Conservation (phyloP, 1,140 invertebrate genomes). For the Drosophila grimshawi region DNA sequence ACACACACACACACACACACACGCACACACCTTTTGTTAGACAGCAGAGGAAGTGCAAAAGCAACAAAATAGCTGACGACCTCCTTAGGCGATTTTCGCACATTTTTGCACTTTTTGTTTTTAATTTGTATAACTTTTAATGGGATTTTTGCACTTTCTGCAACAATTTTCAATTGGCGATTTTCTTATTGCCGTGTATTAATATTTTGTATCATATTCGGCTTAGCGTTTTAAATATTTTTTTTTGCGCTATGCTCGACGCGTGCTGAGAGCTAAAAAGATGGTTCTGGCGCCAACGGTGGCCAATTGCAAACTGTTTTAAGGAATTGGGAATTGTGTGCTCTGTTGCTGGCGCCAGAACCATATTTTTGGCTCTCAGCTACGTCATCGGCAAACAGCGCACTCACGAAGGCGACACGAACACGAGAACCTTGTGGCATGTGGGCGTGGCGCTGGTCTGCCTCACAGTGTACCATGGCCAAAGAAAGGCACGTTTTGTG, state of each 20-base stretch:
- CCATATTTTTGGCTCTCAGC: slow-evolving; percentile 9
- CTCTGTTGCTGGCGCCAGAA: slow-evolving; percentile 46
- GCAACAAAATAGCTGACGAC: slow-evolving; percentile 39
- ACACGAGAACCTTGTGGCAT: slow-evolving; percentile 25
- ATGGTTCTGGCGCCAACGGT: slow-evolving; percentile 47
- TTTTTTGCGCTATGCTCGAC: neutral
- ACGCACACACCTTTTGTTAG: slow-evolving; percentile 63
- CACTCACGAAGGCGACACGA: slow-evolving; percentile 2
- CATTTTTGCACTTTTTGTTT: slow-evolving; percentile 20
- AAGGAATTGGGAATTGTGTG: slow-evolving; percentile 32
- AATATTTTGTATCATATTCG: slow-evolving; percentile 11
- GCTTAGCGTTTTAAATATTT: neutral
- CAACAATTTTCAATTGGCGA: slow-evolving; percentile 20
- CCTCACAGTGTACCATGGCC: neutral
- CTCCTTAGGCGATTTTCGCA: slow-evolving; percentile 13
- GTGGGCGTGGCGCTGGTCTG: slow-evolving; percentile 19
- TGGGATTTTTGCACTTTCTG: neutral
- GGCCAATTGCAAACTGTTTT: slow-evolving; percentile 68
- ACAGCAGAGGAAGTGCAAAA: slow-evolving; percentile 41
- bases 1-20: slow-evolving; percentile 8
- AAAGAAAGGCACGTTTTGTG: neutral
- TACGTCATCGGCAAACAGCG: slow-evolving; percentile 45
- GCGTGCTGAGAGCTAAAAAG: slow-evolving; percentile 9
- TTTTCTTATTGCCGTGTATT: slow-evolving; percentile 23
- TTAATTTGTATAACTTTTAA: neutral